Evolutionary conservation across 2,888 invertebrate genomes (phyloP), one percentile per base, ranked within the genome.

Genomic region (Epistrophe eligans): DNA sequence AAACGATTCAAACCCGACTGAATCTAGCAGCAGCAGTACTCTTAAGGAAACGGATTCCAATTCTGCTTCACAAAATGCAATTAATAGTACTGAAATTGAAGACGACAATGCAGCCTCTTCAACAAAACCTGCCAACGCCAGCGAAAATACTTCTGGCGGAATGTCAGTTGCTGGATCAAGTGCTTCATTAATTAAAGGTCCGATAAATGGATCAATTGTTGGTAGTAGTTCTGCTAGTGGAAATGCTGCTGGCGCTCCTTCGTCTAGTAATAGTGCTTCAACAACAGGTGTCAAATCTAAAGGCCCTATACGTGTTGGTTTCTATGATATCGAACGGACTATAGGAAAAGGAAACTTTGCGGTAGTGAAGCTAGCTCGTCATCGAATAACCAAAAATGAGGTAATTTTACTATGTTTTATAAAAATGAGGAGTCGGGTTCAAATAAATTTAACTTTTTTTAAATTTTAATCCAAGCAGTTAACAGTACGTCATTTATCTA

Each of bases 341-440:
- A 99, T 99, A 91, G 99, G 99, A 91, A 99, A 99, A 94, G 99
- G 99, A 74, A 99, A 99, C 94, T 99, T 99, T 95, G 99, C 99
- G 90, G 98, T 99, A 90, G 99, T 99, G 90, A 99, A 99, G 94
- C 94, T 99, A 93, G 99, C 99, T 90, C 96, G 97, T 92, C 99
- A 99, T 95, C 96, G 98, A 93, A 97, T 99, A 93, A 99, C 99
- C 90, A 99, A 99, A 95, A 98, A 98, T 92, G 99, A 99, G 97
- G 99, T 99, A 94, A 94, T 95, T 89, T 40, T 40, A 24, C 24
- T 24, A 24, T 24, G 24, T 35, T 35, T 35, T 35, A 35, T 35
- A 35, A 35, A 4, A 32, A 32, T 32, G 32, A 28, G 28, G 28
- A 28, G 2, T 2, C 3, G 5, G 32, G 1, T 32, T 32, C 6